Evolutionary conservation across 2,113 vertebrate genomes (phyloP).

Genomic region (Alethe castanea): DNA sequence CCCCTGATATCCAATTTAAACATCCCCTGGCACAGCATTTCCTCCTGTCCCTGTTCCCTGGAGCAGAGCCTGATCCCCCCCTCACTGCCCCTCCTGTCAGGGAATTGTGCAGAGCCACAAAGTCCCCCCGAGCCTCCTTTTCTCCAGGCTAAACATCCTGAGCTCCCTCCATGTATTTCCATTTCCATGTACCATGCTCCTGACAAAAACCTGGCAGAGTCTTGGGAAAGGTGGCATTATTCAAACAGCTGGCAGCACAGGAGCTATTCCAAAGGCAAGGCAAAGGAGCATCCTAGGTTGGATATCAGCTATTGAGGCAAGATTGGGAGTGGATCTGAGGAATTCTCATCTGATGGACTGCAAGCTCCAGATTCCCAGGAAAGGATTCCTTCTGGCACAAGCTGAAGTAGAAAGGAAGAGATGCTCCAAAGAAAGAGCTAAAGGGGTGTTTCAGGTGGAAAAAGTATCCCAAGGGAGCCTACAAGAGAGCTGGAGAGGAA

Average conservation of each 20-base stretch:
- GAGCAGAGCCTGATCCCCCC: background rate
- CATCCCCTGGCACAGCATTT: background rate
- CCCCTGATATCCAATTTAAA: background rate
- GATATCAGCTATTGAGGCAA: background rate
- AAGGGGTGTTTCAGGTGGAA: background rate
- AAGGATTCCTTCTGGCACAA: background rate
- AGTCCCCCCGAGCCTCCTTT: background rate
- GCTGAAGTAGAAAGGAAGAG: background rate
- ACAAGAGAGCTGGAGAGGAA: background rate
- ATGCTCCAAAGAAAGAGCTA: background rate
- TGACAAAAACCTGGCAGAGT: background rate
- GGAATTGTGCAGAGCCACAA: background rate
- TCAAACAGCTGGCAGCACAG: background rate
- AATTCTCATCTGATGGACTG: background rate
- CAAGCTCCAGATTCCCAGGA: background rate
- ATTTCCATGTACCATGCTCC: background rate
- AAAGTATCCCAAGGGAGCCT: background rate
- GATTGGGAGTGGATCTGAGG: background rate
- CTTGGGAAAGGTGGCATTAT: background rate
- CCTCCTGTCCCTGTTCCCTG: background rate
- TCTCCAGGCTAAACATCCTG: background rate
- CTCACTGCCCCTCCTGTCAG: background rate
- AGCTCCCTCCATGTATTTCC: background rate
- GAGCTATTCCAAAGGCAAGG: background rate
- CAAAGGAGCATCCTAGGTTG: background rate